Conservation (phyloP, 2,888 invertebrate species). For the Loripinus fragilis region DNA sequence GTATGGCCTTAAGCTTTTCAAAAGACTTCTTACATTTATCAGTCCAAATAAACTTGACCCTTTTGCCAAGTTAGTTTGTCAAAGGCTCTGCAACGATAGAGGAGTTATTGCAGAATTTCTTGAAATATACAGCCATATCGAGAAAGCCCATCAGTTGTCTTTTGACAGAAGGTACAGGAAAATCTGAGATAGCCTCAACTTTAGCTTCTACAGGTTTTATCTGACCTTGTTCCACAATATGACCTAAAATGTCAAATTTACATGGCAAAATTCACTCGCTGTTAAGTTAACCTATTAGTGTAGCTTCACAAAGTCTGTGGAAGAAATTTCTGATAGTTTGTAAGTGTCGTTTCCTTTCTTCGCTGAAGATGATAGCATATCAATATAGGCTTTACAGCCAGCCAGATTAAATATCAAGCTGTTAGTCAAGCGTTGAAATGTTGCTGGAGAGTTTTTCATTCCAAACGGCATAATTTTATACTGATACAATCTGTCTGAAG, state of each 20-base stretch:
- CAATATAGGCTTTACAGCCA: constrained; percentile 51
- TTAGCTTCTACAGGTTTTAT: neutral
- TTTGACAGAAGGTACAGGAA: neutral
- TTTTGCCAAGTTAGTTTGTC: neutral
- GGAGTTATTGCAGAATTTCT: neutral
- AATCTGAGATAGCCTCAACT: neutral
- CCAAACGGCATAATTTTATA: constrained; percentile 63
- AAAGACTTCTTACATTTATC: too few species aligned
- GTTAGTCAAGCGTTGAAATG: constrained; percentile 58
- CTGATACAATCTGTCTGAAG: constrained; percentile 51
- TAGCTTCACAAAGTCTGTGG: constrained; percentile 26
- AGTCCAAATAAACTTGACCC: neutral
- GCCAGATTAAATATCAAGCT: constrained; percentile 24
- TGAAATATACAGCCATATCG: neutral
- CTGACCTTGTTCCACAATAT: neutral
- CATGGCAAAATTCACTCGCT: neutral
- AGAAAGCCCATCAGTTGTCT: neutral
- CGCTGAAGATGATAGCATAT: constrained; percentile 39
- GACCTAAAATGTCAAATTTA: neutral
- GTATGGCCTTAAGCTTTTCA: too few species aligned
- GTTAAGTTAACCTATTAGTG: neutral
- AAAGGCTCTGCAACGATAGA: neutral
- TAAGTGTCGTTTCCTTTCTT: constrained; percentile 42
- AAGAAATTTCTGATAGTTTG: constrained; percentile 17
- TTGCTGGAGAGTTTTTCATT: constrained; percentile 57